phyloP scores from a whole-genome alignment of 2,113 vertebrate species.

The Holacanthus passer region DNA sequence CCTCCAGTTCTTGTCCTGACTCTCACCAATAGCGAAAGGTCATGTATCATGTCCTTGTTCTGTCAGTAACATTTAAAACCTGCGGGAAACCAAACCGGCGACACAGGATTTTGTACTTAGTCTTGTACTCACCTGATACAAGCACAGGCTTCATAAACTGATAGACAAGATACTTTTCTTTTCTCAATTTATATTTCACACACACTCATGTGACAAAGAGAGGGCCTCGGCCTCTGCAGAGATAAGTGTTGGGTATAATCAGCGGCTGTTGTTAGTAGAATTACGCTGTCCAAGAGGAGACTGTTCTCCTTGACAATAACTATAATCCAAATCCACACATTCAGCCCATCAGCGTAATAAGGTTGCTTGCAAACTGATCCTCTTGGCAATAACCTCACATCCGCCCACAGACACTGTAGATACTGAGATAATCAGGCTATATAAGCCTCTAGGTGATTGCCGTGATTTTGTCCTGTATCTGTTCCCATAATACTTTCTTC shows the following conservation, averaged over 20 bases:
- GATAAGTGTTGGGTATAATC: constrained; percentile 51
- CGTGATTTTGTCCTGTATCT: constrained; percentile 6
- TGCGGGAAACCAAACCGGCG: constrained; percentile 4
- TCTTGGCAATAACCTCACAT: constrained; percentile 37
- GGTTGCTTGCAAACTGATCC: constrained; percentile 37
- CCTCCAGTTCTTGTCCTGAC: constrained; percentile 5
- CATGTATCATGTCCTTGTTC: constrained; percentile 59
- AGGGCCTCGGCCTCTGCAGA: constrained; percentile 12
- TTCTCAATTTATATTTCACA: constrained; percentile 21
- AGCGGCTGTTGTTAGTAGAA: constrained; percentile 55
- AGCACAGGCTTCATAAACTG: background rate
- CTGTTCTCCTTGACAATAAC: constrained; percentile 54
- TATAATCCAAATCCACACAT: constrained; percentile 52
- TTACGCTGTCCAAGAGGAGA: constrained; percentile 27
- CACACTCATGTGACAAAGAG: constrained; percentile 18
- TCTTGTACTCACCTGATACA: background rate
- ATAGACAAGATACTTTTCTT: background rate
- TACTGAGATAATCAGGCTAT: background rate
- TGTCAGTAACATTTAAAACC: constrained; percentile 62
- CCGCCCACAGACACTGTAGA: constrained; percentile 4
- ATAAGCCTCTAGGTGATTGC: constrained; percentile 3
- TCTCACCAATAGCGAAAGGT: constrained; percentile 59
- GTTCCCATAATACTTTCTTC: background rate
- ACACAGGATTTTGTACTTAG: background rate
- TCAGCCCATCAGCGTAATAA: constrained; percentile 53